These are phyloP conservation scores for Falco columbarius DNA, from an alignment of 2,797 vertebrate genomes.

Conservation along the genomic window DNA sequence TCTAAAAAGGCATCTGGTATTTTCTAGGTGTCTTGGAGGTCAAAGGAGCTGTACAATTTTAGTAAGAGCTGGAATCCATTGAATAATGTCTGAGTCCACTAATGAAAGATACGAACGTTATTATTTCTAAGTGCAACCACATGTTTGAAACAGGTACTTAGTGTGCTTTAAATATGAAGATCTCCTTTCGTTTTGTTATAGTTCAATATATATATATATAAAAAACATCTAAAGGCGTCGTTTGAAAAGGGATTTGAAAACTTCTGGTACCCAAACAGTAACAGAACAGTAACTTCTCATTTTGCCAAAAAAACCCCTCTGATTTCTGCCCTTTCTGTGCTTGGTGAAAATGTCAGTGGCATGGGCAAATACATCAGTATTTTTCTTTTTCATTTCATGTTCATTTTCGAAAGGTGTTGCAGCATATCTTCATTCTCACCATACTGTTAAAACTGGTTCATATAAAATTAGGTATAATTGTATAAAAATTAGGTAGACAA, in stretches of 20 bases:
- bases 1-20: neutral
- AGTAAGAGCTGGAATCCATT: slow-evolving; percentile 20
- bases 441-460: neutral
- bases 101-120: slow-evolving; percentile 20
- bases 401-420: neutral
- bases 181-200: neutral
- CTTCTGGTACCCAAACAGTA: neutral
- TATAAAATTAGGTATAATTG: too few species aligned
- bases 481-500: neutral
- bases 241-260: slow-evolving; percentile 16
- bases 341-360: neutral
- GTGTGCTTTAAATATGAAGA: neutral
- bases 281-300: neutral
- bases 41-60: slow-evolving; percentile 21
- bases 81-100: neutral
- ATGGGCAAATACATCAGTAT: neutral
- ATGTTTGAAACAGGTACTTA: neutral
- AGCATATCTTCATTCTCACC: neutral
- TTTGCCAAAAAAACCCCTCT: neutral
- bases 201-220: neutral
- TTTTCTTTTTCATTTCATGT: neutral
- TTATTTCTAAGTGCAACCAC: slow-evolving; percentile 35
- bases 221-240: neutral
- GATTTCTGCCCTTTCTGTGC: neutral
- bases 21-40: neutral